Conservation (phyloP, 2,888 invertebrate genomes). For the Octodonta nipae region DNA sequence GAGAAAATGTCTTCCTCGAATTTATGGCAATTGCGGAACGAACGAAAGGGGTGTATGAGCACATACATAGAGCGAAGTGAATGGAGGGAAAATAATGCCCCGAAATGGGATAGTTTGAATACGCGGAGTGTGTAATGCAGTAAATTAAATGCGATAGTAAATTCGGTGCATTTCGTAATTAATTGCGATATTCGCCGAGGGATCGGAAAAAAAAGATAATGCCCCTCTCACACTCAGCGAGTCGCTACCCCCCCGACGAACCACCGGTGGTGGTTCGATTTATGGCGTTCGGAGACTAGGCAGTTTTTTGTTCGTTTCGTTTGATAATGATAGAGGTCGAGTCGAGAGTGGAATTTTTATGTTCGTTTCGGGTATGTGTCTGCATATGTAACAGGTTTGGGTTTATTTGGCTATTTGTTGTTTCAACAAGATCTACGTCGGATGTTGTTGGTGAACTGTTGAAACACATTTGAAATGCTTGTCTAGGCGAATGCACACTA, state of each 20-base stretch:
- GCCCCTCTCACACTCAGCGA: background rate
- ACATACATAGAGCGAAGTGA: slow-evolving; percentile 3
- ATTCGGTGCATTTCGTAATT: slow-evolving; percentile 20
- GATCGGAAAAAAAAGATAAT: slow-evolving; percentile 15
- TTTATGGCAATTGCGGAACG: slow-evolving; percentile 30
- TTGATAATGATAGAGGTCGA: too few relatives aligned
- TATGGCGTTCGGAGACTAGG: slow-evolving; percentile 7
- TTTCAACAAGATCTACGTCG: too few relatives aligned
- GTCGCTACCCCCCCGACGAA: too few relatives aligned
- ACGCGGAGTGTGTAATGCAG: slow-evolving; percentile 19
- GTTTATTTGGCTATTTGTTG: too few relatives aligned
- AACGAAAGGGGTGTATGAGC: slow-evolving; percentile 24
- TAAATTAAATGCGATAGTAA: slow-evolving; percentile 24
- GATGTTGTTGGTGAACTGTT: too few relatives aligned
- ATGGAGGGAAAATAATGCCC: slow-evolving; percentile 24
- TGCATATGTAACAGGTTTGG: too few relatives aligned
- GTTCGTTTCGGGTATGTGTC: too few relatives aligned
- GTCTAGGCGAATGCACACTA: too few relatives aligned
- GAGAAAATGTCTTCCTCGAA: slow-evolving; percentile 27
- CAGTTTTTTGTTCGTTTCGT: background rate
- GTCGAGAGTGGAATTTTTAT: too few relatives aligned
- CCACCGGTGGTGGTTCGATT: slow-evolving; percentile 13
- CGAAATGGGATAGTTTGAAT: slow-evolving; percentile 23
- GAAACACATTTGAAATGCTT: too few relatives aligned
- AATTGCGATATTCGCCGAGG: slow-evolving; percentile 14